Percentiles rank a stretch among this genome's conserved stretches.
Conservation (phyloP, 2,797 vertebrate genomes). For the Anabacerthia variegaticeps region DNA sequence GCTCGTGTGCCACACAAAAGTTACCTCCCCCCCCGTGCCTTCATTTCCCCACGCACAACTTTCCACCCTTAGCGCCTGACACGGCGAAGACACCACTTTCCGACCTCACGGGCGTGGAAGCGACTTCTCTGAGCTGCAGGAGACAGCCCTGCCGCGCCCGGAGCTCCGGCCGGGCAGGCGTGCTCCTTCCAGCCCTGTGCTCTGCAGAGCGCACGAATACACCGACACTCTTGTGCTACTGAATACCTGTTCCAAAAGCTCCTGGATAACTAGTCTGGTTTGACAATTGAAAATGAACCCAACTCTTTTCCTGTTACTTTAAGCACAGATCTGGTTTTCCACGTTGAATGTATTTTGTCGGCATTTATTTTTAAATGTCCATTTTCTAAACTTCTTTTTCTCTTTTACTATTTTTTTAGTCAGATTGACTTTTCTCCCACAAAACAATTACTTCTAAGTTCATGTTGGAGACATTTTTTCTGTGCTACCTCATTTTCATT, state of each 20-base stretch:
- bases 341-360: background rate
- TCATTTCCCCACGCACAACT: background rate
- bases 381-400: background rate
- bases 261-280: background rate
- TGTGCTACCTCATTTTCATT: background rate
- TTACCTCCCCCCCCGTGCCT: background rate
- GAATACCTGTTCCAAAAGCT: background rate
- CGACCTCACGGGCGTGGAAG: fast-evolving
- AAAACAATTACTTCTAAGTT: background rate
- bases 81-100: fast-evolving
- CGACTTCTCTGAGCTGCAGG: too few species aligned
- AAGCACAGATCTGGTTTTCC: background rate
- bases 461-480: background rate
- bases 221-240: background rate
- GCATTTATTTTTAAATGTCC: background rate
- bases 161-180: background rate
- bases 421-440: background rate
- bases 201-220: fast-evolving
- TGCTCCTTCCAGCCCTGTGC: background rate
- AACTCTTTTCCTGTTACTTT: background rate
- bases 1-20: background rate
- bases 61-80: background rate
- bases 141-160: fast-evolving
- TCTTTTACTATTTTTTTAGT: background rate
- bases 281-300: background rate